Conservation (phyloP, 2,888 invertebrate species). For the Pyrocoelia pectoralis region DNA sequence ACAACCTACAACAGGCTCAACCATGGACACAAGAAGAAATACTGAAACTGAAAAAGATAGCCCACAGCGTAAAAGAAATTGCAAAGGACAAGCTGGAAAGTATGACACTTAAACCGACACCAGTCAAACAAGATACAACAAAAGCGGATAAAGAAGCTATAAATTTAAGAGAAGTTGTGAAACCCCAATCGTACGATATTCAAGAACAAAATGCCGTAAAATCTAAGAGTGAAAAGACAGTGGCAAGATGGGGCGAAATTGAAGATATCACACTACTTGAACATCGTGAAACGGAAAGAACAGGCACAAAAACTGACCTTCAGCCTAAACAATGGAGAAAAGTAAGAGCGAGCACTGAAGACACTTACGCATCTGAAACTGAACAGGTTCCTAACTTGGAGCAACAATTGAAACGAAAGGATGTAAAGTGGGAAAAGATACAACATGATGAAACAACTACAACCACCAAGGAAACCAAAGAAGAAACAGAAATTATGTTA, state of each 20-base stretch:
- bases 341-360: conserved; percentile 5
- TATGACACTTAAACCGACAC: conserved; percentile 48
- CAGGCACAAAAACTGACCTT: not conserved
- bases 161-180: conserved; percentile 55
- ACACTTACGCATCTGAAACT: not conserved
- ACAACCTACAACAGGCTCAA: conserved; percentile 52
- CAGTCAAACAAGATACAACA: conserved; percentile 28
- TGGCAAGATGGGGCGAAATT: conserved; percentile 24
- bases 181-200: conserved; percentile 42
- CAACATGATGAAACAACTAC: not conserved
- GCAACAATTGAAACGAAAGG: not conserved
- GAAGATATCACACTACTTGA: conserved; percentile 34
- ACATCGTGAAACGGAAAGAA: conserved; percentile 48
- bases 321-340: conserved; percentile 2
- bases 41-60: conserved; percentile 63
- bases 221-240: conserved; percentile 60
- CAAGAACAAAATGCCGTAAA: conserved; percentile 63
- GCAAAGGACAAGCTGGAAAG: conserved; percentile 56
- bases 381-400: not conserved
- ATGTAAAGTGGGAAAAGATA: not conserved
- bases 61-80: conserved; percentile 42
- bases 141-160: conserved; percentile 59
- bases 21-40: conserved; percentile 74
- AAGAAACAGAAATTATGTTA: not conserved
- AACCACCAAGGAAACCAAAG: not conserved